Evolutionary conservation across 2,797 vertebrate genomes (phyloP).

Genomic region (Diglossa cyanea): DNA sequence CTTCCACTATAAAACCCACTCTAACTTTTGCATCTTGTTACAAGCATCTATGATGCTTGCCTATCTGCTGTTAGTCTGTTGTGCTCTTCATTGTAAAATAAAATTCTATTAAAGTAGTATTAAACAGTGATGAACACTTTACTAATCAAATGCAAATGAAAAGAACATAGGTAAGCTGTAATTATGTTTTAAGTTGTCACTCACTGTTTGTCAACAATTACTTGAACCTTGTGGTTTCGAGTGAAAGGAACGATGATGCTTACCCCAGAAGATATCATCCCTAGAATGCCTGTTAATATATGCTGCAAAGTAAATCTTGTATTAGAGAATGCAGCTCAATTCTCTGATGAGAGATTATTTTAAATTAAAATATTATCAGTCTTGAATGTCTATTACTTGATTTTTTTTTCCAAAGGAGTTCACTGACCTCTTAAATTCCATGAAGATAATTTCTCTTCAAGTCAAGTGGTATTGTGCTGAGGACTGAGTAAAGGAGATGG

Average conservation of each 20-base stretch:
- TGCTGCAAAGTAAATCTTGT: not conserved
- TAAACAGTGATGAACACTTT: not conserved
- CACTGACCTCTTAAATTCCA: conserved; percentile 10
- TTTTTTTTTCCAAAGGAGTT: not conserved
- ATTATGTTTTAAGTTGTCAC: not conserved
- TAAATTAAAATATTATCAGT: not conserved
- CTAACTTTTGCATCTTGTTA: not conserved
- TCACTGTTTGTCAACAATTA: not conserved
- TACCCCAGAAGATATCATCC: not conserved
- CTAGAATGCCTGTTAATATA: not conserved
- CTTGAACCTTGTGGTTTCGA: not conserved
- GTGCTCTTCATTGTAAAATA: not conserved
- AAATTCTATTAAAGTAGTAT: not conserved
- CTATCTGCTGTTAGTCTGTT: not conserved
- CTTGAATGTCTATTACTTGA: not conserved
- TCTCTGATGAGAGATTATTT: not conserved
- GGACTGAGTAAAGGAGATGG: not conserved
- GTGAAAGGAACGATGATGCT: not conserved
- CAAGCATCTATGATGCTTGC: not conserved
- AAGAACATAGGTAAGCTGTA: not conserved
- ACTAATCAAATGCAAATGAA: not conserved
- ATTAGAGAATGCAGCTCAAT: not conserved
- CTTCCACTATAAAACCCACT: not conserved
- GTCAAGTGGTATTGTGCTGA: not conserved
- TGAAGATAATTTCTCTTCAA: conserved; percentile 3